Evolutionary conservation across 2,888 invertebrate genomes (phyloP).

Genomic region (Anarsia innoxiella): DNA sequence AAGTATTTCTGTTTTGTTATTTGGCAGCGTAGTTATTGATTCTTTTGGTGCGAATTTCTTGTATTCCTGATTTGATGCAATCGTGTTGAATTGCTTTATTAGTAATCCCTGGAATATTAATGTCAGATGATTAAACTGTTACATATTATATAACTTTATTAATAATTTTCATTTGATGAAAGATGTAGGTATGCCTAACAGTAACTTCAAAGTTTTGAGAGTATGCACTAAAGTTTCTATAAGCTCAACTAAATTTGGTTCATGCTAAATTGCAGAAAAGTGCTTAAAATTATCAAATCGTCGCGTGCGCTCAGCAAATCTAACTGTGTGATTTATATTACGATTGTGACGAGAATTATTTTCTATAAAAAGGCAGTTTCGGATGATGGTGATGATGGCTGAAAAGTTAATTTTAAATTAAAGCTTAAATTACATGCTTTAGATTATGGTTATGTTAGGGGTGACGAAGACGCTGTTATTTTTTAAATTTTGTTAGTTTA

Average conservation of each 20-base stretch:
- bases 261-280: not conserved
- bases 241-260: not conserved
- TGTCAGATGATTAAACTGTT: constrained; percentile 2
- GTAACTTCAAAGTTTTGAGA: too few relatives aligned
- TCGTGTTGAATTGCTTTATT: constrained; percentile 64
- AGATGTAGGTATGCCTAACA: too few relatives aligned
- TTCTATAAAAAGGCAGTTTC: not conserved
- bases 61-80: constrained; percentile 60
- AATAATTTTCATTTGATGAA: too few relatives aligned
- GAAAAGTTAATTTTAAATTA: not conserved
- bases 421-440: constrained; percentile 8
- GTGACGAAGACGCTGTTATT: constrained; percentile 2
- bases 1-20: constrained; percentile 47
- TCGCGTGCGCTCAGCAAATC: constrained; percentile 14
- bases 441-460: constrained; percentile 12
- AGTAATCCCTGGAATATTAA: constrained; percentile 55
- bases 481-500: constrained; percentile 9
- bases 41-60: constrained; percentile 47
- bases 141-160: too few relatives aligned
- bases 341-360: not conserved
- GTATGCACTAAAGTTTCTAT: not conserved
- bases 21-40: constrained; percentile 35
- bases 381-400: not conserved
- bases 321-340: not conserved
- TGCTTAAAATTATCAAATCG: not conserved